Evolutionary conservation across 2,888 invertebrate genomes (phyloP), one percentile per base, ranked within the genome.

Genomic region (Volucella bombylans): DNA sequence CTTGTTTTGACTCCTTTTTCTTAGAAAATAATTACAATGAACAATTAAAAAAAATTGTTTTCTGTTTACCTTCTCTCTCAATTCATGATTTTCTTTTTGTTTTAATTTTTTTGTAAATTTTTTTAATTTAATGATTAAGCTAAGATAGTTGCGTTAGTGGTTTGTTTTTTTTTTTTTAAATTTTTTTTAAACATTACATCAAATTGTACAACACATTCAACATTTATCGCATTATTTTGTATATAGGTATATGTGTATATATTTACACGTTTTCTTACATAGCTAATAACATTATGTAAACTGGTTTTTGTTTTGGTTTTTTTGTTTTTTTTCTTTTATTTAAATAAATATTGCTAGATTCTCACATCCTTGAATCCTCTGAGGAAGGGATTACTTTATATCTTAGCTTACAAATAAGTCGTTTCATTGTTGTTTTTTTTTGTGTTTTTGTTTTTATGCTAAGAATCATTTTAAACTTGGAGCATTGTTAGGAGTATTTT

Each of bases 241-340:
- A 76, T 79, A 83, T 83, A 74, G 79, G 62, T 79, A 55, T 65
- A 65, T 80, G 80, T 83, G 69, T 83, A 83, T 83, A 83, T 83
- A 83, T 83, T 67, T 83, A 83, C 83, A 83, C 80, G 69, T 67
- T 79, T 23, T 47, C 83, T 83, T 83, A 83, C 83, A 83, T 83
- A 83, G 80, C 83, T 83, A 83, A 39, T 83, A 80, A 83, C 83
- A 83, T 80, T 80, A 83, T 83, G 83, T 83, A 80, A 74, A 83
- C 49, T 68, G 73, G 18, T 31, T 31, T 31, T 31, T 31, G 6
- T 31, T 1, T 18, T 18, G 18, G 18, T 18, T 18, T 18, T 18
- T 18, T 18, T n/a, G n/a, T n/a, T n/a, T 4, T 23, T 23, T 4
- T 2, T 23, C 2, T 23, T 23, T 31, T 31, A 69, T 83, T 80